These are phyloP conservation scores for Trimorus sp. DNA, from an alignment of 2,888 invertebrate species.

Conservation along the genomic window DNA sequence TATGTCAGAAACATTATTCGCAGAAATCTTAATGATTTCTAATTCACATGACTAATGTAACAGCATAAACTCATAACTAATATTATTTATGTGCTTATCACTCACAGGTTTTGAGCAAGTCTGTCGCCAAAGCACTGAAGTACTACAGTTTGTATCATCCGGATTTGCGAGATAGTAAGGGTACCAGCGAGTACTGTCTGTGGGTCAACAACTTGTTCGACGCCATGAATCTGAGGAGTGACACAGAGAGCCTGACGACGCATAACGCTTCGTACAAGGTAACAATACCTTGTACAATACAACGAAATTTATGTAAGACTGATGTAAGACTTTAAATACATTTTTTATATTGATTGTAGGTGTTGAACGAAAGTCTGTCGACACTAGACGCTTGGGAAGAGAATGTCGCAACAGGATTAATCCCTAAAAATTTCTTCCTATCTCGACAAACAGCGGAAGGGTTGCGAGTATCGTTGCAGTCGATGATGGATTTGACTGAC, in stretches of 20 bases:
- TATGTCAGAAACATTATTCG: neutral
- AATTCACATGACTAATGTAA: no score
- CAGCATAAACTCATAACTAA: no score
- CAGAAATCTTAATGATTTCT: no score
- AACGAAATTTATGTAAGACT: no score
- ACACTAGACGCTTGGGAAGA: conserved; percentile 17
- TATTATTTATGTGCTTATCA: no score
- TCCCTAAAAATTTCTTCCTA: no score
- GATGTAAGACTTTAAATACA: no score
- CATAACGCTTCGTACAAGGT: conserved; percentile 31
- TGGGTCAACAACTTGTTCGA: conserved; percentile 27
- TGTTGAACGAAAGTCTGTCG: conserved; percentile 1
- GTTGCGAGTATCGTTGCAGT: no score
- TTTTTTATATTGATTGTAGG: neutral
- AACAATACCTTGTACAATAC: neutral
- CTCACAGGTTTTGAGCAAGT: conserved; percentile 13
- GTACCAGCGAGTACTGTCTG: conserved; percentile 14
- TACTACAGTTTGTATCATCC: neutral
- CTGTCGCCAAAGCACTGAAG: conserved; percentile 10
- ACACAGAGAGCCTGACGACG: conserved; percentile 3
- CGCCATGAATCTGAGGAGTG: conserved; percentile 10
- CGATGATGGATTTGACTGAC: no score
- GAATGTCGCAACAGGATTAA: neutral
- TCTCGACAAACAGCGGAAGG: no score
- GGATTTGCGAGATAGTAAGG: neutral